These are phyloP conservation scores for Amphimallon solstitiale DNA, from an alignment of 2,888 invertebrate species.

Conservation along the genomic window DNA sequence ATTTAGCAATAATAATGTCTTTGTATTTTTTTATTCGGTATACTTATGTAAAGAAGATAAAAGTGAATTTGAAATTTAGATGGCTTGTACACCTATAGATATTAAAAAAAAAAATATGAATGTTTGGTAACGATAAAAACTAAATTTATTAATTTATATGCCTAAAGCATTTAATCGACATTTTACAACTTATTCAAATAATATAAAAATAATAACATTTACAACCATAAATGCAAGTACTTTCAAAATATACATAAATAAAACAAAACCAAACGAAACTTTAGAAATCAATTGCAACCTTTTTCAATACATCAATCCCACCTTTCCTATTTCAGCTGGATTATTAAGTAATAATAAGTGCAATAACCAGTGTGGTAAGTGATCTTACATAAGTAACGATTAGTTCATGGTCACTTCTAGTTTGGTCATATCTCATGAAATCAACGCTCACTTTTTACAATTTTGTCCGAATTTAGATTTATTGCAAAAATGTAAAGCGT, in stretches of 20 bases:
- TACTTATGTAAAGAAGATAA: too few species aligned
- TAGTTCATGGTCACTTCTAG: constrained; percentile 51
- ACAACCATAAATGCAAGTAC: background rate
- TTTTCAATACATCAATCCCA: background rate
- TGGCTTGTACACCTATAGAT: too few species aligned
- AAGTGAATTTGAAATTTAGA: too few species aligned
- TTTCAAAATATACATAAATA: background rate
- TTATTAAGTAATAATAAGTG: constrained; percentile 46
- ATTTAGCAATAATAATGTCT: too few species aligned
- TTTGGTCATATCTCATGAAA: constrained; percentile 37
- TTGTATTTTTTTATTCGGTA: too few species aligned
- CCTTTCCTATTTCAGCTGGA: background rate
- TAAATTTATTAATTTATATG: too few species aligned
- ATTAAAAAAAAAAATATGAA: too few species aligned
- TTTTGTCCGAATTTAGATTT: background rate
- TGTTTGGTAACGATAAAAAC: too few species aligned
- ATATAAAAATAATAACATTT: too few species aligned
- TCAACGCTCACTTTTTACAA: constrained; percentile 14
- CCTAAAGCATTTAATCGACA: too few species aligned
- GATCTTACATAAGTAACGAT: constrained; percentile 44
- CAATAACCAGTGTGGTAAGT: constrained; percentile 56
- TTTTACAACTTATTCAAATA: too few species aligned
- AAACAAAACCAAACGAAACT: background rate
- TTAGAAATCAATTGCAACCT: background rate
- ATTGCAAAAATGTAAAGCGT: background rate